These are phyloP conservation scores for Hippasteria phrygiana DNA, from an alignment of 53 echinoderm and acorn worm genomes.

Conservation along the genomic window DNA sequence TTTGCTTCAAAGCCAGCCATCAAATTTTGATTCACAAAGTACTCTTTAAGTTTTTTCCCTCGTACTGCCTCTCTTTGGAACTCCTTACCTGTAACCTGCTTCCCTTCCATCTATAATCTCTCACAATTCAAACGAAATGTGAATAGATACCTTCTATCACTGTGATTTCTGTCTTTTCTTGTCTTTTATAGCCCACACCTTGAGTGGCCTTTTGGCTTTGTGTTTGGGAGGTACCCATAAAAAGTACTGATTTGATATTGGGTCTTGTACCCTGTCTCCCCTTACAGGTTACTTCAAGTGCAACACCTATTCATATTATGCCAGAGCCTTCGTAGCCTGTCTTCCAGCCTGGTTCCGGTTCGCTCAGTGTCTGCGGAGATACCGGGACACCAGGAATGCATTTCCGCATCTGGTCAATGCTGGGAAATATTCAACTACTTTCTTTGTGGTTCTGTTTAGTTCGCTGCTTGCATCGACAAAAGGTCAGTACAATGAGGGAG, in stretches of 20 bases:
- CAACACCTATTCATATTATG: slow-evolving; percentile 79
- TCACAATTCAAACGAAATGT: no score
- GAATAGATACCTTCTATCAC: no score
- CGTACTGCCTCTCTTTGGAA: no score
- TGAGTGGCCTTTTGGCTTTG: no score
- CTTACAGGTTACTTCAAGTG: slow-evolving; percentile 81
- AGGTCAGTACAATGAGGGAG: slow-evolving; percentile 70
- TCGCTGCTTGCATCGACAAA: slow-evolving; percentile 65
- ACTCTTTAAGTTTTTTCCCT: no score
- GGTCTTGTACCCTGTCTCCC: slow-evolving; percentile 32
- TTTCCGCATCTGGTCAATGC: slow-evolving; percentile 99
- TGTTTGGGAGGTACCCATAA: no score
- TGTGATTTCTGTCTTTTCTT: no score
- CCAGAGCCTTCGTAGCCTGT: slow-evolving; percentile 88
- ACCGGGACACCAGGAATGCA: slow-evolving; percentile 83
- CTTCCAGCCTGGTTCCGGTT: slow-evolving; percentile 99
- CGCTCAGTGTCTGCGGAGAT: slow-evolving; percentile 93
- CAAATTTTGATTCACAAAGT: no score
- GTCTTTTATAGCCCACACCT: no score
- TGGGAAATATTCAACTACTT: slow-evolving; percentile 98
- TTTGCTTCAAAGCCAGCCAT: no score
- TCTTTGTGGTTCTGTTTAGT: slow-evolving; percentile 92
- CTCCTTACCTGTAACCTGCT: no score
- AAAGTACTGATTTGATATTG: not conserved
- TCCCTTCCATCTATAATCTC: no score